Percentiles rank a stretch among this genome's conserved stretches.
Conservation (phyloP, 2,888 invertebrate species). For the Amphipyra tragopoginis region DNA sequence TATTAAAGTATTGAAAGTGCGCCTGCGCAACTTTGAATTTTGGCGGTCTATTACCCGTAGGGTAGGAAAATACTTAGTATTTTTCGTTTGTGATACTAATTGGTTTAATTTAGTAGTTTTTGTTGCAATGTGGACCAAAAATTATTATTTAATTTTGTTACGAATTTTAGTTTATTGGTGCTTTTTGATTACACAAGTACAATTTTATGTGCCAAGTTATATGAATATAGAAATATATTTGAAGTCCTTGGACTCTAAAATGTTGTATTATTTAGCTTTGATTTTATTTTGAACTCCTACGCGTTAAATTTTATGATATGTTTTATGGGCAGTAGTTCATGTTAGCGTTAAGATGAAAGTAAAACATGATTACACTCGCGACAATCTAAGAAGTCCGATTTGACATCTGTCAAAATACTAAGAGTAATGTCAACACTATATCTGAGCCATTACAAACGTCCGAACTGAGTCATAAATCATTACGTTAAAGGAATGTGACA, state of each 20-base stretch:
- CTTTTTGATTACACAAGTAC: neutral
- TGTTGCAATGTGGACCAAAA: neutral
- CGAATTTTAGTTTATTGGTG: neutral
- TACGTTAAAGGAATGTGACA: too few species aligned
- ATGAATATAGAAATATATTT: neutral
- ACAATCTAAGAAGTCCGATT: too few species aligned
- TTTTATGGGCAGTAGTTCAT: conserved; percentile 9
- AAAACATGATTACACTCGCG: too few species aligned
- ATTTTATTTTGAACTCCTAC: too few species aligned
- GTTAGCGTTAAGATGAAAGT: too few species aligned
- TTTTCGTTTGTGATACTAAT: neutral
- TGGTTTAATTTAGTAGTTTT: neutral
- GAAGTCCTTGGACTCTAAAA: conserved; percentile 20
- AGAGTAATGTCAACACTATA: too few species aligned
- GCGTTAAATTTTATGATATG: conserved; percentile 17
- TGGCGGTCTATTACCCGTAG: too few species aligned
- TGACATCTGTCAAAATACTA: too few species aligned
- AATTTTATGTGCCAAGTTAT: neutral
- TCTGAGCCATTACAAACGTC: too few species aligned
- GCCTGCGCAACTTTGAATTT: too few species aligned
- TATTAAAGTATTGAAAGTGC: neutral
- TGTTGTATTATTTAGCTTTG: conserved; percentile 17
- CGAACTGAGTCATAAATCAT: too few species aligned
- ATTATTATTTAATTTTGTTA: neutral
- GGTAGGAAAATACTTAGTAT: too few species aligned